phyloP scores from a whole-genome alignment of 1,140 invertebrate species.

The Phenacoccus solenopsis region DNA sequence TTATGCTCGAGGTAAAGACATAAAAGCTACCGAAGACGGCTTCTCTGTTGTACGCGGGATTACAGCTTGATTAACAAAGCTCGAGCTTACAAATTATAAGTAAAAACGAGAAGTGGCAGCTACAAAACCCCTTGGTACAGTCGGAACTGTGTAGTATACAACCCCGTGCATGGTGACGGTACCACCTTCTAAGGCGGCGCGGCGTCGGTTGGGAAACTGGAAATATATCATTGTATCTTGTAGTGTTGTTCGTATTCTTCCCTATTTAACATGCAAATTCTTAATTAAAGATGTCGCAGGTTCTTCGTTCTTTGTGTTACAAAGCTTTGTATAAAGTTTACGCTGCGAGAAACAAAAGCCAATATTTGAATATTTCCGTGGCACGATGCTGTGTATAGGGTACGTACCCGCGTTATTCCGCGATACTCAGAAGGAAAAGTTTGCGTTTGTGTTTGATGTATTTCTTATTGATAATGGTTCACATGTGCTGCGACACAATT shows the following conservation, averaged over 20 bases:
- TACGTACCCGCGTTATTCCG: too few relatives aligned
- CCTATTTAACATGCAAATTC: conserved; percentile 18
- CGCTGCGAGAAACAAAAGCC: conserved; percentile 1
- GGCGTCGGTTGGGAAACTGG: conserved; percentile 2
- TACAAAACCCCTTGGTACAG: conserved; percentile 1
- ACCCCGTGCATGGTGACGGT: conserved; percentile 2
- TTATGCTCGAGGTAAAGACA: conserved; percentile 10
- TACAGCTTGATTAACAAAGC: conserved; percentile 15
- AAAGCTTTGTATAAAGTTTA: conserved; percentile 11
- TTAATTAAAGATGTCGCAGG: conserved; percentile 17
- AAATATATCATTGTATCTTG: conserved; percentile 18
- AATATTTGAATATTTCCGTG: not conserved
- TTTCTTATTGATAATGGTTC: too few relatives aligned
- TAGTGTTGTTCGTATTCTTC: conserved; percentile 12
- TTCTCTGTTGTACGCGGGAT: conserved; percentile 10
- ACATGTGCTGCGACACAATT: too few relatives aligned
- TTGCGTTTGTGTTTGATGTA: not conserved
- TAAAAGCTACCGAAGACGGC: conserved; percentile 10
- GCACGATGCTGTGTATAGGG: not conserved
- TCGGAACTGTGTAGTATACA: not conserved
- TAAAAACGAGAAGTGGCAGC: conserved; percentile 10
- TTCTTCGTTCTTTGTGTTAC: conserved; percentile 14
- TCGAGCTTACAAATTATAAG: conserved; percentile 15
- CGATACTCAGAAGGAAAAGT: too few relatives aligned
- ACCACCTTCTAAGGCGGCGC: not conserved